Conservation (phyloP, 2,888 invertebrate species). For the Phorcus lineatus region DNA sequence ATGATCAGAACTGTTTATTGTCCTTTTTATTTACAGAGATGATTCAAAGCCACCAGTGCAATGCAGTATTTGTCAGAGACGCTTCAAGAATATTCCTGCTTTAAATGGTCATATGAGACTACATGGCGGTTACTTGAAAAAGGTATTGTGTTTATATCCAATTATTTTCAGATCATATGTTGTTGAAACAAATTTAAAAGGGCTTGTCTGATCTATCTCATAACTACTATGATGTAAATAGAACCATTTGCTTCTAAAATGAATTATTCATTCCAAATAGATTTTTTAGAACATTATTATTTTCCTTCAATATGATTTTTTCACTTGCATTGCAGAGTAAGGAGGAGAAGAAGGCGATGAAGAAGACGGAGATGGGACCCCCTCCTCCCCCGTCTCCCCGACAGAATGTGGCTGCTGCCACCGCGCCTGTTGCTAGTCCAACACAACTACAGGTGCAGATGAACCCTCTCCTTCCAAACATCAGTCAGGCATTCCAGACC, state of each 20-base stretch:
- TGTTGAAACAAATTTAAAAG: too few species aligned
- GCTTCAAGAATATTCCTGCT: slow-evolving; percentile 98
- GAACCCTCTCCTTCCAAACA: not conserved
- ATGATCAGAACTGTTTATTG: too few species aligned
- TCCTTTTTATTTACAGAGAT: slow-evolving; percentile 24
- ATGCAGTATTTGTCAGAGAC: slow-evolving; percentile 84
- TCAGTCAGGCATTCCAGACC: slow-evolving; percentile 28
- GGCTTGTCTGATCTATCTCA: too few species aligned
- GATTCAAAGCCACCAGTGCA: slow-evolving; percentile 35
- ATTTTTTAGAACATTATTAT: not conserved
- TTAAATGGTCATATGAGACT: slow-evolving; percentile 98
- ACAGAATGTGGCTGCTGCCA: slow-evolving; percentile 37
- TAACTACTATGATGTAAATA: too few species aligned
- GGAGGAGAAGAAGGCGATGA: slow-evolving; percentile 38
- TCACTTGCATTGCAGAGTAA: slow-evolving; percentile 31
- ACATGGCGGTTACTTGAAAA: slow-evolving; percentile 96
- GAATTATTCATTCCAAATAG: not conserved
- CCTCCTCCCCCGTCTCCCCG: slow-evolving; percentile 32
- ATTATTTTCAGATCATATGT: too few species aligned
- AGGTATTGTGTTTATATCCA: slow-evolving; percentile 42
- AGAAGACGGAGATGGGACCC: slow-evolving; percentile 38
- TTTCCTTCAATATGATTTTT: not conserved
- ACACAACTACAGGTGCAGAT: slow-evolving; percentile 37
- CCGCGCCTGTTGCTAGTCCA: slow-evolving; percentile 31
- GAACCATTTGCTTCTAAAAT: too few species aligned